Evolutionary conservation across 2,888 invertebrate species (phyloP), one percentile per base, ranked within the genome.

Genomic region (Cerceris rybyensis): DNA sequence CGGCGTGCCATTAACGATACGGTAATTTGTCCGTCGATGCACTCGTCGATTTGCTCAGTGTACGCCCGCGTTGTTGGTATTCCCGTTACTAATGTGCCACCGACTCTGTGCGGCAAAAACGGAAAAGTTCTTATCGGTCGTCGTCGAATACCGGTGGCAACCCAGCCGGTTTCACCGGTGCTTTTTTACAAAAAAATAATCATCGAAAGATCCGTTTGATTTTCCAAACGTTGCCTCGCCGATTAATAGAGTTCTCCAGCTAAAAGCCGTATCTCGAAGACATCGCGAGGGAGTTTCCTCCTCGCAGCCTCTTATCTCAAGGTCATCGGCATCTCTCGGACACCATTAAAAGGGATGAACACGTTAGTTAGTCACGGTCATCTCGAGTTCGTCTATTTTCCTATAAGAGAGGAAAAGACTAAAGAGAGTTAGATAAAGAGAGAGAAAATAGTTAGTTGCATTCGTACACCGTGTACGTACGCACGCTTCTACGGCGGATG

Each of bases 11-110:
- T 87, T 89, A 88, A 75, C 81, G 82, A 81, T 82, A 54, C 70
- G 64, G 82, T 82, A 88, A 89, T 89, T 89, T 88, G 87, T 88
- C 79, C 77, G 73, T 75, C 75, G 84, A 84, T 79, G 73, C 49
- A 41, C 55, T 79, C 78, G 76, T 74, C 83, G 81, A 87, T 86
- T 81, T 81, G 80, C 73, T n/a, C 72, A 5, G 59, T 49, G 69
- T 68, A 70, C 68, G 69, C 61, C 68, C 69, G 67, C 57, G 74
- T 70, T 75, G 70, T 72, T 50, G 80, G 69, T 67, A 52, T 77
- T 83, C 82, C 88, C 81, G 78, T 83, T 87, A 86, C 72, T 43
- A 70, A 75, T 80, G 74, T 28, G 28, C 28, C 74, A 67, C 58
- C 58, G 71, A 65, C 77, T 75, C 72, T 17, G 46, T 63, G 67